Conservation (phyloP, 92 coral and sea anemone species). For the Montipora capitata region DNA sequence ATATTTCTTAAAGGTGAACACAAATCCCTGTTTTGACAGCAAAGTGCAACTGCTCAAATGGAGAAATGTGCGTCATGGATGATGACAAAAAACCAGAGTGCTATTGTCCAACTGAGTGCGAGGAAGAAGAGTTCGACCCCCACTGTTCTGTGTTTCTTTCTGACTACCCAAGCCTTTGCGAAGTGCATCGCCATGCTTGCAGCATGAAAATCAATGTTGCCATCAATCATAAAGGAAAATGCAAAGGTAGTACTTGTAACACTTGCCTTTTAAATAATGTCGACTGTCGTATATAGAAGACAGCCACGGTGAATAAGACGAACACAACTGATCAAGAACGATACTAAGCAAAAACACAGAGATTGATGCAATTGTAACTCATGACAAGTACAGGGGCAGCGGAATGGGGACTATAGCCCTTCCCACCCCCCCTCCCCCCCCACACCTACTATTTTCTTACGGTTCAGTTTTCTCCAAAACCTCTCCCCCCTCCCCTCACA, state of each 20-base stretch:
- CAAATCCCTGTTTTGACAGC: background rate
- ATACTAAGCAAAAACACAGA: too few relatives aligned
- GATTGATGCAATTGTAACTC: too few relatives aligned
- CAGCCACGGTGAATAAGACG: too few relatives aligned
- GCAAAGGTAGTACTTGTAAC: slow-evolving; percentile 58
- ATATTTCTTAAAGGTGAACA: background rate
- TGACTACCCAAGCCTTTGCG: slow-evolving; percentile 74
- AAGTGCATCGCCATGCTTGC: slow-evolving; percentile 84
- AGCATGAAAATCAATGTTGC: slow-evolving; percentile 72
- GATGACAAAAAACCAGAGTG: slow-evolving; percentile 45
- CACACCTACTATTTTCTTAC: too few relatives aligned
- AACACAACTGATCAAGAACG: too few relatives aligned
- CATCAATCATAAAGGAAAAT: slow-evolving; percentile 74
- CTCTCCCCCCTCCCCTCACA: too few relatives aligned
- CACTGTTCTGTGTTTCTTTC: slow-evolving; percentile 77
- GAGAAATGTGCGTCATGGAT: slow-evolving; percentile 69
- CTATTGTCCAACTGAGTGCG: slow-evolving; percentile 70
- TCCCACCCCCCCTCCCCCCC: too few relatives aligned
- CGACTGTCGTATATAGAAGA: too few relatives aligned
- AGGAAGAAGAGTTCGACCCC: slow-evolving; percentile 32
- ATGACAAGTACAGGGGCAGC: too few relatives aligned
- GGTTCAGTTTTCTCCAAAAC: too few relatives aligned
- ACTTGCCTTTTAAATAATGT: background rate
- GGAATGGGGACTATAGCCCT: too few relatives aligned
- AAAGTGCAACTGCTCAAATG: slow-evolving; percentile 71